Evolutionary conservation across 1,140 invertebrate genomes (phyloP).

Genomic region (Oryctes rhinoceros): DNA sequence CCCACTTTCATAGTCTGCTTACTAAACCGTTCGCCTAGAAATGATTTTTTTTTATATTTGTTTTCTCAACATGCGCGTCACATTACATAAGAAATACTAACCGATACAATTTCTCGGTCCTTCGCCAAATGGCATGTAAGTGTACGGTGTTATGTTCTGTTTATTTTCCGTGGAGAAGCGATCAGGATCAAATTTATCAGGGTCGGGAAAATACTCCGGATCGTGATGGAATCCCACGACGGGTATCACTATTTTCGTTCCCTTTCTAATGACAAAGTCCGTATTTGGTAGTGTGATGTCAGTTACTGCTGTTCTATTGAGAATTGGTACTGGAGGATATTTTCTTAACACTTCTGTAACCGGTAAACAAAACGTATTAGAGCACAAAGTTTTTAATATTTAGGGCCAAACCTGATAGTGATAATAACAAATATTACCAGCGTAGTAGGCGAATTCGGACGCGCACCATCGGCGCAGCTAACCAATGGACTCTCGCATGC

Average conservation of each 20-base stretch:
- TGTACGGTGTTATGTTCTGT: neutral
- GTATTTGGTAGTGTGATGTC: neutral
- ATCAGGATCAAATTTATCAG: neutral
- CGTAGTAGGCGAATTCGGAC: too few relatives aligned
- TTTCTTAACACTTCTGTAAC: neutral
- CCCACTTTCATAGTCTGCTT: neutral
- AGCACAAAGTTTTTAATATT: too few relatives aligned
- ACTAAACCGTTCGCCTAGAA: neutral
- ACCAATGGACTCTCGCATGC: too few relatives aligned
- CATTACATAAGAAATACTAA: too few relatives aligned
- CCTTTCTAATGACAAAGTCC: neutral
- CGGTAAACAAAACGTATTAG: too few relatives aligned
- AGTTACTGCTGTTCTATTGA: neutral
- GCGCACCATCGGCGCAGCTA: too few relatives aligned
- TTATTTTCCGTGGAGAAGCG: neutral
- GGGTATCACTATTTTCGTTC: neutral
- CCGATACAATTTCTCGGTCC: slow-evolving; percentile 11
- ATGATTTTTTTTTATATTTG: too few relatives aligned
- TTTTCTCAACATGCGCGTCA: too few relatives aligned
- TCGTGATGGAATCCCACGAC: neutral
- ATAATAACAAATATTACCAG: too few relatives aligned
- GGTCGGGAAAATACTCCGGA: neutral
- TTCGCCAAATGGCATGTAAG: neutral
- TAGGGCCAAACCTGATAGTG: too few relatives aligned
- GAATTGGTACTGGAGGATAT: neutral